Evolutionary conservation across 1,140 invertebrate species (phyloP).

Genomic region (Leguminivora glycinivorella): DNA sequence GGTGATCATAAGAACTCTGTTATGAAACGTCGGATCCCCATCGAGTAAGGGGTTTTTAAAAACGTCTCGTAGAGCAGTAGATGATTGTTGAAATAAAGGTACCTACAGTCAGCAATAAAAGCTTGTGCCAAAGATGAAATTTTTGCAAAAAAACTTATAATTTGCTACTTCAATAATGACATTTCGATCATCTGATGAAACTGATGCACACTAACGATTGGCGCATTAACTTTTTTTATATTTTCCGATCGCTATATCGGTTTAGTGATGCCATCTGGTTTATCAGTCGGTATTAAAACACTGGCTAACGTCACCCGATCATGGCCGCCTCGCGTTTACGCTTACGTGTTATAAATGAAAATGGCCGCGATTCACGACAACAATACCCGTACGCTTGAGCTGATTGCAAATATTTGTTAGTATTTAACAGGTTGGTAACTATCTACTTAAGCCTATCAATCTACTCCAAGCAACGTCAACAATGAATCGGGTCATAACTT

Average conservation of each 20-base stretch:
- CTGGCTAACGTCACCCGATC: neutral
- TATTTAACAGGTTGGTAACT: neutral
- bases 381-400: constrained; percentile 33
- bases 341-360: constrained; percentile 59
- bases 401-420: constrained; percentile 15
- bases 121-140: no score
- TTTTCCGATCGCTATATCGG: neutral
- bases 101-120: no score
- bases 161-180: no score
- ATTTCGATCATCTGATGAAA: no score
- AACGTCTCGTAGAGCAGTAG: no score
- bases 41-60: no score
- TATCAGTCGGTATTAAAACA: constrained; percentile 4
- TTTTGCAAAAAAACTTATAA: no score
- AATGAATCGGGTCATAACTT: constrained; percentile 7
- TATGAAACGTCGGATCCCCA: no score
- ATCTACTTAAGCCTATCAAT: neutral
- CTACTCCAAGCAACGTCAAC: neutral
- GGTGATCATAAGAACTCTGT: no score
- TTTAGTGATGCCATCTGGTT: neutral
- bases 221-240: no score
- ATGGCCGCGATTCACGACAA: constrained; percentile 55
- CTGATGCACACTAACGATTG: no score
- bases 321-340: constrained; percentile 55
- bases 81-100: no score